Base-by-base conservation (phyloP, 1,140 invertebrate species). In the Drosophila biarmipes region DNA sequence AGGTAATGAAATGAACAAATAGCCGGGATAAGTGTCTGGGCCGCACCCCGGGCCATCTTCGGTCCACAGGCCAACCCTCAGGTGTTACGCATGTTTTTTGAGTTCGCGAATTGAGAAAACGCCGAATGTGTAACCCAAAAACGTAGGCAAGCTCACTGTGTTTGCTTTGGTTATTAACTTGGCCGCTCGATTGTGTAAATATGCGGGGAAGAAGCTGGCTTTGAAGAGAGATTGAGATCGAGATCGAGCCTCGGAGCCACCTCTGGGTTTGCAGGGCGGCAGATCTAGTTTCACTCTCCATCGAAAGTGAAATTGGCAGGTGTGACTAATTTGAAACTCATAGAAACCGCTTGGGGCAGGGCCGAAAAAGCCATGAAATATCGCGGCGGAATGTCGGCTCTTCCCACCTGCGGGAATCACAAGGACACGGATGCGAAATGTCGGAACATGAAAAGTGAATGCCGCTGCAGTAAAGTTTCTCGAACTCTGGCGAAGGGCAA, bases 401-500 rank as follows among this genome's bases (percentile, higher is more conserved):
- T n/a, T 27, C 21, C 10, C 6, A 52, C 34, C 43, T 49, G 57
- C 6, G 48, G 15, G 6, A 55, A 27, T 14, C 7, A 34, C 56
- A 73, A 53, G 56, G 57, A 59, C 61, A 52, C 57, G 54, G 52
- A 62, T 42, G 48, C 53, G 53, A 38, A 51, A 11, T 45, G 35
- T 27, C 21, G 27, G 42, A 40, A 43, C 40, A 40, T 40, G 51
- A 78, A 80, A 82, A 78, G 74, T 82, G 79, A 82, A 82, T 67
- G 79, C 49, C 55, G 42, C n/a, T 40, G 29, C 17, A 15, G 38
- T 11, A 34, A 19, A 80, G 68, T 62, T 77, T 31, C 35, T 34
- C 80, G 79, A 76, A 80, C 79, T 82, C 80, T 72, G 79, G 73
- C 79, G 76, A 77, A 67, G 78, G 67, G 63, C 67, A 29, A 69